Evolutionary conservation across 2,888 invertebrate genomes (phyloP).

Genomic region (Tetragonisca angustula): DNA sequence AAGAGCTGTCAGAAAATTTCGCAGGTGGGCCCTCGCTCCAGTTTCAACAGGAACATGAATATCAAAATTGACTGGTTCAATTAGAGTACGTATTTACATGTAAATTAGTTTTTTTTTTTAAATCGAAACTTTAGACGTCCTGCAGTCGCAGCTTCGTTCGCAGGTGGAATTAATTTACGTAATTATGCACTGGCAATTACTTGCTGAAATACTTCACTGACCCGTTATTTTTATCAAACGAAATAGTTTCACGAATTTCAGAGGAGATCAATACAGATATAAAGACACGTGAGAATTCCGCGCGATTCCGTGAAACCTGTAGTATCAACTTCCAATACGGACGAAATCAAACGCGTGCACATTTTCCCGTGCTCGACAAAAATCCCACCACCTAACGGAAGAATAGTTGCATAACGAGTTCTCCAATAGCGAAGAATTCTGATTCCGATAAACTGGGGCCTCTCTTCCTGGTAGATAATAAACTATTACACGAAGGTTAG

Average conservation of each 20-base stretch:
- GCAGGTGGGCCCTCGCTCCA: too few species aligned
- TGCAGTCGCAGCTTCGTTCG: too few species aligned
- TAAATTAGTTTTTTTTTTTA: neutral
- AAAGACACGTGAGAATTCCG: neutral
- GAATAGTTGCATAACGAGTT: conserved; percentile 2
- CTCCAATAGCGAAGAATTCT: neutral
- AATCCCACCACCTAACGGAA: neutral
- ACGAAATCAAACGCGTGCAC: conserved; percentile 11
- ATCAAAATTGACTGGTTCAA: too few species aligned
- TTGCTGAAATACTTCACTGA: too few species aligned
- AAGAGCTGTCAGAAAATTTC: too few species aligned
- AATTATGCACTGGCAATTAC: too few species aligned
- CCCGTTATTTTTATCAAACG: too few species aligned
- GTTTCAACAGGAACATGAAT: too few species aligned
- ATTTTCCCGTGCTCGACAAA: neutral
- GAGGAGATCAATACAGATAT: too few species aligned
- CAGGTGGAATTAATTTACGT: too few species aligned
- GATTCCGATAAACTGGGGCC: neutral
- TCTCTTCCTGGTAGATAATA: conserved; percentile 44
- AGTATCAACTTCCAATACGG: neutral
- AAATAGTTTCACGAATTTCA: too few species aligned
- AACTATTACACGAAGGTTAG: conserved; percentile 39
- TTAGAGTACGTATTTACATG: neutral
- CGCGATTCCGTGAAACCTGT: neutral
- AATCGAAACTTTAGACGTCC: neutral